Percentiles rank a stretch among this genome's conserved stretches.
These are phyloP conservation scores for Eugnorisma glareosa DNA, from an alignment of 2,888 invertebrate genomes.

Conservation along the genomic window DNA sequence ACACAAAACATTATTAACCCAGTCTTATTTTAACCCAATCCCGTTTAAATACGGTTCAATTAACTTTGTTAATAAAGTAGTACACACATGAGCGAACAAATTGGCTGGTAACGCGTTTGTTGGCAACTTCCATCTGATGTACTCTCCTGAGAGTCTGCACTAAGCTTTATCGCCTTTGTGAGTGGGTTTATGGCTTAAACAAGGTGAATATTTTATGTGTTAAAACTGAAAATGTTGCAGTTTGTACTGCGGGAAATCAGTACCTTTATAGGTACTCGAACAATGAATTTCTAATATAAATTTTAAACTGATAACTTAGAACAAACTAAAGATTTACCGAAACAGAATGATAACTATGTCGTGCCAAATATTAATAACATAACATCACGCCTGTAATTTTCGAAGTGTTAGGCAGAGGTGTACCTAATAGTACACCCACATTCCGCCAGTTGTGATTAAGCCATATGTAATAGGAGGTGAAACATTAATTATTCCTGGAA, in stretches of 20 bases:
- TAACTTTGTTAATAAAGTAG: constrained; percentile 50
- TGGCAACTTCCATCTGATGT: constrained; percentile 33
- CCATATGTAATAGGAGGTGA: too few species aligned
- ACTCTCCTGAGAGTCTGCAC: constrained; percentile 49
- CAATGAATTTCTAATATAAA: not conserved
- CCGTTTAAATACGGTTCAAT: constrained; percentile 43
- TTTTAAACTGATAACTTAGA: not conserved
- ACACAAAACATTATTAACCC: constrained; percentile 4
- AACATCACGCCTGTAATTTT: too few species aligned
- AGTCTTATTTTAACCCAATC: constrained; percentile 37
- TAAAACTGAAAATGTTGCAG: not conserved
- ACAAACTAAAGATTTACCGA: too few species aligned
- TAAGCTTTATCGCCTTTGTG: constrained; percentile 44
- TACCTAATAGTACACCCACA: too few species aligned
- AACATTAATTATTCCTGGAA: not conserved
- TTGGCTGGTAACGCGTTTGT: constrained; percentile 50
- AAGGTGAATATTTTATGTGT: constrained; percentile 12
- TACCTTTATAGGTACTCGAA: too few species aligned
- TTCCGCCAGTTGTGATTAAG: too few species aligned
- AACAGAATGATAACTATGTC: too few species aligned
- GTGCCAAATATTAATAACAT: too few species aligned
- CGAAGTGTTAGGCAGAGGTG: too few species aligned
- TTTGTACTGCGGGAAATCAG: not conserved
- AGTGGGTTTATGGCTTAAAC: constrained; percentile 13
- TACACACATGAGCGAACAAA: constrained; percentile 51